Percentiles rank a stretch among this genome's conserved stretches.
Evolutionary conservation across 1,140 invertebrate species (phyloP).

Genomic region (Achatina immaculata): DNA sequence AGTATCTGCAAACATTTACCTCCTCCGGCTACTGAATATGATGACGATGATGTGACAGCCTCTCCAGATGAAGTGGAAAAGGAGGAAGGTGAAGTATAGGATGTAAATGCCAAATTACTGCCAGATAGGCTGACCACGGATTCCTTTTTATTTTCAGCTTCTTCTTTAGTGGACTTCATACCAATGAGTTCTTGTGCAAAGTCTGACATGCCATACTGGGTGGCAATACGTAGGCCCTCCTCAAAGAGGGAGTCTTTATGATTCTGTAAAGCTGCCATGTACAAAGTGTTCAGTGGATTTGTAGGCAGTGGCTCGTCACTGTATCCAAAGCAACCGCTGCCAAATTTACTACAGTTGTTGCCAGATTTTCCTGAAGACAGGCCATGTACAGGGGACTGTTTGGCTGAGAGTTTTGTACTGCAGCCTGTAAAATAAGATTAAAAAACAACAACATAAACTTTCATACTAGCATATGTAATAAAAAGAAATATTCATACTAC

Average conservation of each 20-base stretch:
- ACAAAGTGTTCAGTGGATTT: slow-evolving; percentile 38
- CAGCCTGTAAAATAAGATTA: no score
- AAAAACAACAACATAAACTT: no score
- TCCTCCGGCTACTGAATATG: not conserved
- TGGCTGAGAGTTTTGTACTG: not conserved
- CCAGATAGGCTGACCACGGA: not conserved
- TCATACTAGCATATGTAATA: no score
- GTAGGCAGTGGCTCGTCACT: slow-evolving; percentile 10
- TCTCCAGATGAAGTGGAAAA: not conserved
- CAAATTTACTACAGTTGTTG: not conserved
- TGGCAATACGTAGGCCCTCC: slow-evolving; percentile 67
- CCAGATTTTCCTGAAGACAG: not conserved
- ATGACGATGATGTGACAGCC: not conserved
- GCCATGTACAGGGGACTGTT: not conserved
- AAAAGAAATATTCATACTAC: no score
- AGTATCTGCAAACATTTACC: not conserved
- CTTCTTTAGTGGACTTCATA: slow-evolving; percentile 44
- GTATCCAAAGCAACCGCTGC: not conserved
- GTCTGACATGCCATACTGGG: slow-evolving; percentile 69
- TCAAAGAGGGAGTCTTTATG: slow-evolving; percentile 65
- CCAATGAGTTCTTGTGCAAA: slow-evolving; percentile 65
- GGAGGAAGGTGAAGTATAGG: not conserved
- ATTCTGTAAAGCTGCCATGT: slow-evolving; percentile 40
- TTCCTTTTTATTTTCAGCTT: not conserved
- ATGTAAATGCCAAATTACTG: not conserved